These are phyloP conservation scores for Tiliacea citrago DNA, from an alignment of 2,888 invertebrate species.

Conservation along the genomic window DNA sequence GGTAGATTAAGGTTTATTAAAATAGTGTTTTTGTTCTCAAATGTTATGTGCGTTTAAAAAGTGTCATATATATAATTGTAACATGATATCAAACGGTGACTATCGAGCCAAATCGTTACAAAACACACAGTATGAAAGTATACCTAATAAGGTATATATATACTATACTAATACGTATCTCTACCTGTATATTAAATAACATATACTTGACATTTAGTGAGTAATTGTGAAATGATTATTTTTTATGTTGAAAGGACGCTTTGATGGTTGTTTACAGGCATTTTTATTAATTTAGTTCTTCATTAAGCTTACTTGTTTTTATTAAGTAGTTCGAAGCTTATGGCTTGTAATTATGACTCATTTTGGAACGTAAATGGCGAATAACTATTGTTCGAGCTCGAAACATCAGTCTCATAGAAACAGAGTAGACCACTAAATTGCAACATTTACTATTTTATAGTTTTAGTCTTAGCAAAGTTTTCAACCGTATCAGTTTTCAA, in stretches of 20 bases:
- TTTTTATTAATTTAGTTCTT: too few relatives aligned
- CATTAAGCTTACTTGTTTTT: not conserved
- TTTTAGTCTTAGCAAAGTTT: not conserved
- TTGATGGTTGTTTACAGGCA: not conserved
- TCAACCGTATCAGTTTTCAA: not conserved
- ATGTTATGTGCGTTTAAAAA: conserved; percentile 9
- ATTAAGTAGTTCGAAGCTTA: too few relatives aligned
- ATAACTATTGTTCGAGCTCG: not conserved
- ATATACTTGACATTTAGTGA: conserved; percentile 33
- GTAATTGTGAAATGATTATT: conserved; percentile 9
- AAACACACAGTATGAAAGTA: conserved; percentile 69
- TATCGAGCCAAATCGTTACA: conserved; percentile 59
- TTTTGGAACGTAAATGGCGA: not conserved
- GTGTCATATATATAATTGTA: not conserved
- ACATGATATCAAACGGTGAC: conserved; percentile 18
- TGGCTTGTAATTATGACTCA: not conserved
- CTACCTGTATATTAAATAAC: conserved; percentile 53
- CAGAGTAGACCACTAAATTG: not conserved
- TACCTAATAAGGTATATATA: conserved; percentile 68
- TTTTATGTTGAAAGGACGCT: conserved; percentile 5
- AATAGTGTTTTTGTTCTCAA: not conserved
- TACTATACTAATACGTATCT: conserved; percentile 57
- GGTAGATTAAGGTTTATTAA: not conserved
- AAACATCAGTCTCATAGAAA: not conserved
- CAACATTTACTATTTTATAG: not conserved